Conservation (phyloP, 92 coral and sea anemone genomes). For the Siderastrea siderea region DNA sequence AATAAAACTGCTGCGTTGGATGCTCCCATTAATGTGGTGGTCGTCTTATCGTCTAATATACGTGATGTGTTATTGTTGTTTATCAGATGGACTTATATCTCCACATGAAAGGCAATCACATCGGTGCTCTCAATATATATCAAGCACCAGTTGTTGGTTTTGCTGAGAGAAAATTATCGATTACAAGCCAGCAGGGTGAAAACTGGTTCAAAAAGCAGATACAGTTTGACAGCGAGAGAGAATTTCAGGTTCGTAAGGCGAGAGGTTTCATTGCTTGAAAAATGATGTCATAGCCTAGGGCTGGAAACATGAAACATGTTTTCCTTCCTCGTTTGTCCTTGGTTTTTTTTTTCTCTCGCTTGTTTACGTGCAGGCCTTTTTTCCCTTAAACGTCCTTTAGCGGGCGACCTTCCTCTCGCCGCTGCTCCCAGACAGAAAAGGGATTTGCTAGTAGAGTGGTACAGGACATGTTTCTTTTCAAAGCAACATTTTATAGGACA, state of each 20-base stretch:
- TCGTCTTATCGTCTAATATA: background rate
- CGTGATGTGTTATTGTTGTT: background rate
- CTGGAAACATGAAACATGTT: no score
- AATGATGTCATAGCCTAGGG: background rate
- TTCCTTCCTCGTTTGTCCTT: no score
- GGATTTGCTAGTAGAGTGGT: no score
- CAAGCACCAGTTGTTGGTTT: constrained; percentile 86
- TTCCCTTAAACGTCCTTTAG: no score
- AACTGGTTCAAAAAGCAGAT: constrained; percentile 69
- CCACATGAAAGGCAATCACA: constrained; percentile 74
- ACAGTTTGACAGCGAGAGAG: constrained; percentile 78
- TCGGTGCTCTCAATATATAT: constrained; percentile 76
- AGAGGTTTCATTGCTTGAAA: background rate
- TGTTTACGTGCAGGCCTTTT: no score
- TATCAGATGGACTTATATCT: constrained; percentile 73
- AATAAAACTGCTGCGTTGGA: background rate
- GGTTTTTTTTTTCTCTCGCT: no score
- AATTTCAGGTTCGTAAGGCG: constrained; percentile 77
- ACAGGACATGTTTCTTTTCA: no score
- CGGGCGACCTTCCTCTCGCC: no score
- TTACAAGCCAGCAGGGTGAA: constrained; percentile 50
- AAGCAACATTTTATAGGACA: no score
- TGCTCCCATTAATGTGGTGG: background rate
- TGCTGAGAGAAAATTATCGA: constrained; percentile 54
- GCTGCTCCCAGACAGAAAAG: no score